These are phyloP conservation scores for Protodeltote pygarga DNA, from an alignment of 2,888 invertebrate species.

Conservation along the genomic window DNA sequence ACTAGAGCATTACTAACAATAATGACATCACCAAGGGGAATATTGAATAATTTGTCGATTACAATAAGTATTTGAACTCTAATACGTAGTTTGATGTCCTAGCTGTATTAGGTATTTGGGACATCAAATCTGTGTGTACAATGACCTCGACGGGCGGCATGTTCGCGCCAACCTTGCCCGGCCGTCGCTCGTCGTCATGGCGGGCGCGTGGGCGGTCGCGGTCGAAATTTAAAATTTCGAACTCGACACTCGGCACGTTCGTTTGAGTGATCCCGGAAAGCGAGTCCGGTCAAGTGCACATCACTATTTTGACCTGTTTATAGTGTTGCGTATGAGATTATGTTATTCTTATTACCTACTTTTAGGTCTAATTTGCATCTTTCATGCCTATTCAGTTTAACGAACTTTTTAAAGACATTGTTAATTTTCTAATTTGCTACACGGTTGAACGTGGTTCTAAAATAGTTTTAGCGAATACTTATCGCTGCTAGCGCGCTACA, in stretches of 20 bases:
- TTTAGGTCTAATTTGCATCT: slow-evolving; percentile 22
- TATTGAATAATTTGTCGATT: slow-evolving; percentile 42
- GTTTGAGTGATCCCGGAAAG: slow-evolving; percentile 49
- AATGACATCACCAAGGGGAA: slow-evolving; percentile 51
- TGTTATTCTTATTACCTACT: slow-evolving; percentile 32
- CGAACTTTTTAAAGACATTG: slow-evolving; percentile 3
- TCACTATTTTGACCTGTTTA: slow-evolving; percentile 47
- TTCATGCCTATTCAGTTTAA: slow-evolving; percentile 16
- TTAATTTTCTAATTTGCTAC: slow-evolving; percentile 7
- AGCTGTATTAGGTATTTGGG: slow-evolving; percentile 78
- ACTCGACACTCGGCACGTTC: slow-evolving; percentile 43
- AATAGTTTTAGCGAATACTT: background rate
- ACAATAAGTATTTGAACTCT: slow-evolving; percentile 36
- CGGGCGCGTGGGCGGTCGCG: slow-evolving; percentile 55
- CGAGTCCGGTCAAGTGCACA: slow-evolving; percentile 44
- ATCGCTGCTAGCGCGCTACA: background rate
- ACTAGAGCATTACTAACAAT: slow-evolving; percentile 38
- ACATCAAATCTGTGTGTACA: slow-evolving; percentile 78
- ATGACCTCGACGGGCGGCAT: slow-evolving; percentile 74
- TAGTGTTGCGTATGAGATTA: slow-evolving; percentile 26
- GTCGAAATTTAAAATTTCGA: slow-evolving; percentile 58
- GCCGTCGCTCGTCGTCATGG: slow-evolving; percentile 50
- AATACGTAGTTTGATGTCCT: slow-evolving; percentile 45
- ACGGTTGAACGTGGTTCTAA: background rate
- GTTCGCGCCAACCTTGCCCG: slow-evolving; percentile 75